phyloP scores from a whole-genome alignment of 2,888 invertebrate species.

The Drosophila mayaguana region DNA sequence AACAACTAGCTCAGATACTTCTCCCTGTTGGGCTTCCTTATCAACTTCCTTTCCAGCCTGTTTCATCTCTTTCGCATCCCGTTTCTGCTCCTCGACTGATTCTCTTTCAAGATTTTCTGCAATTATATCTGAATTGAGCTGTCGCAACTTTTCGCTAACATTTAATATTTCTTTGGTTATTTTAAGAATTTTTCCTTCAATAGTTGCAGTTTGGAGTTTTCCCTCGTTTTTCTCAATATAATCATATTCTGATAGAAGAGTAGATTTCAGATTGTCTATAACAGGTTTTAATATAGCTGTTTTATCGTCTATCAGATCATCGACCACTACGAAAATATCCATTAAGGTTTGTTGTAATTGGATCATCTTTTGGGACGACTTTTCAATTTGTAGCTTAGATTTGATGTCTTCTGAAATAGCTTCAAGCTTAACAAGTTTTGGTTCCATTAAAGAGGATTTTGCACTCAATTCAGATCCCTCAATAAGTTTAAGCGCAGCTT shows the following conservation, averaged over 20 bases:
- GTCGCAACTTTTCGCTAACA: conserved; percentile 51
- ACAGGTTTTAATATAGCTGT: conserved; percentile 30
- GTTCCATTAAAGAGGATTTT: conserved; percentile 47
- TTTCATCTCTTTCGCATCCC: not conserved
- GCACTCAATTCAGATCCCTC: conserved; percentile 41
- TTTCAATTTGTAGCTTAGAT: conserved; percentile 50
- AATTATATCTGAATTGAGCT: not conserved
- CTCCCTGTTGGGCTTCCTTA: conserved; percentile 3
- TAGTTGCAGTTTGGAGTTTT: conserved; percentile 28
- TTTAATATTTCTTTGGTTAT: conserved; percentile 49
- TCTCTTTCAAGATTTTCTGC: not conserved
- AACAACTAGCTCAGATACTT: conserved; percentile 6
- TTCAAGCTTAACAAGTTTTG: conserved; percentile 58
- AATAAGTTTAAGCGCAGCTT: conserved; percentile 43
- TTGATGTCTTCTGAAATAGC: conserved; percentile 49
- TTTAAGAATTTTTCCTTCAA: conserved; percentile 47
- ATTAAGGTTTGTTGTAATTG: conserved; percentile 79
- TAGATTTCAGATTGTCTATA: conserved; percentile 59
- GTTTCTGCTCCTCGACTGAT: not conserved
- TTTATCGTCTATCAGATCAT: conserved; percentile 66
- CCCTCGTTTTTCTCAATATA: conserved; percentile 60
- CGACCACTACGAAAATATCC: conserved; percentile 79
- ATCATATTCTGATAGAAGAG: conserved; percentile 61
- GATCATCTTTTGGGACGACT: conserved; percentile 76
- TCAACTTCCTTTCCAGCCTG: not conserved